Evolutionary conservation across 1,140 invertebrate genomes (phyloP), one percentile per base, ranked within the genome.

Genomic region (Sarcophaga peregrina): DNA sequence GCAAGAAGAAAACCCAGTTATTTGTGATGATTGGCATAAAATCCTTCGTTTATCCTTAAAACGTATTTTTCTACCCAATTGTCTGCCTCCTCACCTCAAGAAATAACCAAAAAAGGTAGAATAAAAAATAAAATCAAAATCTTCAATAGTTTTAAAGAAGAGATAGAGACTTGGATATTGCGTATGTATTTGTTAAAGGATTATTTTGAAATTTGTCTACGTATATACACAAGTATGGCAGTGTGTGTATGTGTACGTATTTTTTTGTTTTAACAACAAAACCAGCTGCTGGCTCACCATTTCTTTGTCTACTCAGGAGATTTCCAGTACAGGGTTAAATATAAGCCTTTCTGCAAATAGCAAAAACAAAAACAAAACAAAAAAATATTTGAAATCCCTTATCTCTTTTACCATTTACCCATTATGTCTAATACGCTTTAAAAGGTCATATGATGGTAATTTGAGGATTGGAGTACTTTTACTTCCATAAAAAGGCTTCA

Each of bases 181-280:
- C 54, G 54, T 58, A 58, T 58, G 54, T 58, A 58, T 58, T 58
- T 58, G 52, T 54, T 58, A 15, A 58, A 13, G 54, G 54, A 58
- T 58, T 58, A 58, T 58, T 58, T 58, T 58, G 54, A 58, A 58
- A 58, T 58, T 58, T 58, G 54, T 58, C 54, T 58, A 58, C 54
- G 54, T 58, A n/a, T 58, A 13, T 58, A n/a, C n/a, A n/a, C n/a
- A 7, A n/a, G 15, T 58, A 6, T 58, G 4, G 25, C 25, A 37
- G 25, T 37, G 25, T 37, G 25, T 37, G 25, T 37, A 37, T 37
- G 25, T 37, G 25, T 37, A 4, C 4, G 25, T 37, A 37, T 37
- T 4, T 37, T 37, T 37, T 37, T 37, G 25, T 37, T 37, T 37
- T 37, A 37, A 37, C 25, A 37, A 37, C 25, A 37, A 37, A 37